Percentiles rank a stretch among this genome's conserved stretches.
Conservation (phyloP, 2,888 invertebrate genomes). For the Drosophila nr. perissopoda region DNA sequence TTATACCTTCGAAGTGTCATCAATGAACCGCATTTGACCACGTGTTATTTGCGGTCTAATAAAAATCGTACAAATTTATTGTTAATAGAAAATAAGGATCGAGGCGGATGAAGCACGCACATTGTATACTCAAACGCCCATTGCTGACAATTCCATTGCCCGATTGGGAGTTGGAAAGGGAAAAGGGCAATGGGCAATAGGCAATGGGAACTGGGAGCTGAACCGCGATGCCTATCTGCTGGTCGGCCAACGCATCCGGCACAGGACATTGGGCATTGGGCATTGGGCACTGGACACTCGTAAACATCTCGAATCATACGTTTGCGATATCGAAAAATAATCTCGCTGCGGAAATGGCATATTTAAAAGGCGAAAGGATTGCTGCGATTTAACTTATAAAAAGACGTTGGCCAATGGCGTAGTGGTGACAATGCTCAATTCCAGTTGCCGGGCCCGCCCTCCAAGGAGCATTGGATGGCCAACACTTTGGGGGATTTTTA, state of each 20-base stretch:
- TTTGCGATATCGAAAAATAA: constrained; percentile 80
- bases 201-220: constrained; percentile 7
- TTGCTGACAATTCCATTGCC: constrained; percentile 29
- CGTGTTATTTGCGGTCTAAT: constrained; percentile 55
- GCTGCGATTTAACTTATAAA: constrained; percentile 78
- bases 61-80: constrained; percentile 79
- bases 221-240: constrained; percentile 68
- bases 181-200: not conserved
- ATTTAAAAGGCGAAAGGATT: constrained; percentile 79
- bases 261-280: constrained; percentile 10
- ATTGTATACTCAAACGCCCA: constrained; percentile 24
- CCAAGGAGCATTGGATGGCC: constrained; percentile 41
- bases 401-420: constrained; percentile 44
- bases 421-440: constrained; percentile 47
- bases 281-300: constrained; percentile 64
- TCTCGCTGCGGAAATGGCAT: constrained; percentile 79
- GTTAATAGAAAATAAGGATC: constrained; percentile 82
- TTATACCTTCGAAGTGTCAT: constrained; percentile 23
- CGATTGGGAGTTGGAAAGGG: not conserved
- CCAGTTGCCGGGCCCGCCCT: constrained; percentile 19
- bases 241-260: constrained; percentile 49
- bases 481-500: constrained; percentile 79
- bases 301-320: constrained; percentile 74
- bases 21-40: constrained; percentile 26
- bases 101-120: constrained; percentile 57